Evolutionary conservation across 2,113 vertebrate species (phyloP).

Genomic region (Rhineura floridana): DNA sequence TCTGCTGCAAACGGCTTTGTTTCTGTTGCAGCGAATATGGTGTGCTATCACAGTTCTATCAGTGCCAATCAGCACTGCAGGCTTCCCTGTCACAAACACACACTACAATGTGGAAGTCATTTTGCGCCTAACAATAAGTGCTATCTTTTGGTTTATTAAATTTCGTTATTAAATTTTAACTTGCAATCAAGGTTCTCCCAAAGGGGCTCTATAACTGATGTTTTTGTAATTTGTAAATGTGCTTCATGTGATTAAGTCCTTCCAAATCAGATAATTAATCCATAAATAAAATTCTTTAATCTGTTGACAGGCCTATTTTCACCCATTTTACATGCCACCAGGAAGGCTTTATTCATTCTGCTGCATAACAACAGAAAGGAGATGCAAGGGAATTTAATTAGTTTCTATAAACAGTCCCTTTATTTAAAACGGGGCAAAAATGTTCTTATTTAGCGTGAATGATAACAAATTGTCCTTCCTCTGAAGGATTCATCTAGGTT

Average conservation of each 20-base stretch:
- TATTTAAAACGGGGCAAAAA: not conserved
- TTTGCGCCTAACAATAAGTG: not conserved
- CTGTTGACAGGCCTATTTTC: not conserved
- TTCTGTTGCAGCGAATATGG: not conserved
- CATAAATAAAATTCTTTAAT: conserved; percentile 24
- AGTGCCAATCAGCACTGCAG: not conserved
- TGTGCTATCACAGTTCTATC: not conserved
- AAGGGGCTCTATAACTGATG: not conserved
- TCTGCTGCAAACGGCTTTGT: not conserved
- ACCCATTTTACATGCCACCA: not conserved
- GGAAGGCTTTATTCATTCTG: not conserved
- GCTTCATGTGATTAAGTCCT: not conserved
- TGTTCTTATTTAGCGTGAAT: not conserved
- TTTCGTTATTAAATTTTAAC: not conserved
- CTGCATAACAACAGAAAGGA: not conserved
- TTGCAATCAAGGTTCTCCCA: not conserved
- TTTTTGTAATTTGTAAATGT: not conserved
- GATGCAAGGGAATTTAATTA: conserved; percentile 14
- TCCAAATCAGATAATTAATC: conserved; percentile 20
- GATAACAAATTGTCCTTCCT: not conserved
- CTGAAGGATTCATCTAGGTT: not conserved
- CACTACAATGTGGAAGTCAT: not conserved
- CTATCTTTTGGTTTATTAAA: not conserved
- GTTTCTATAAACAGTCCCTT: not conserved
- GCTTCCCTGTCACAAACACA: not conserved